Evolutionary conservation across 2,888 invertebrate genomes (phyloP).

Genomic region (Trachelus troglodyta): DNA sequence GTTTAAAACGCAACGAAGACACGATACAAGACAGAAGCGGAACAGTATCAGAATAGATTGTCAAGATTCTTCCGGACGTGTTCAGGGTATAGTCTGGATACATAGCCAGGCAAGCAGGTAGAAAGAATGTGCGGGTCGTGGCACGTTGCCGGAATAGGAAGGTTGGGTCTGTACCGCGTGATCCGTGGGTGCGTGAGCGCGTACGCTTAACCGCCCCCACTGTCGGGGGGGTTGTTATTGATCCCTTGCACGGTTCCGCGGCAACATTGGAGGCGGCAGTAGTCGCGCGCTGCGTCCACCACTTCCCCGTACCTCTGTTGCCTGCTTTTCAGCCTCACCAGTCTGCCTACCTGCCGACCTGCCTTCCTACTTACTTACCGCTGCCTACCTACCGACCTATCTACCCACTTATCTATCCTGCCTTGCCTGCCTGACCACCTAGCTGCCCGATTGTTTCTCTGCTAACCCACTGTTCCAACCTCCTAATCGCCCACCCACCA

Average conservation of each 20-base stretch:
- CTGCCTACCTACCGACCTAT: conserved; percentile 1
- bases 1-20: neutral
- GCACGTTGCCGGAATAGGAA: neutral
- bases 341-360: conserved; percentile 13
- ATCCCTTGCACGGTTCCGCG: conserved; percentile 29
- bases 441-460: neutral
- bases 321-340: conserved; percentile 12
- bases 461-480: neutral
- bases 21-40: neutral
- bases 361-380: conserved; percentile 2
- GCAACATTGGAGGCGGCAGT: neutral
- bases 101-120: neutral
- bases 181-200: neutral
- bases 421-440: neutral
- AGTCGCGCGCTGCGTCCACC: neutral
- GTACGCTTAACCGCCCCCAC: conserved; percentile 15
- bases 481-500: neutral
- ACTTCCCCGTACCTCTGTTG: neutral
- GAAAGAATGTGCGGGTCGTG: neutral
- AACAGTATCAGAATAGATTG: neutral
- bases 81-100: neutral
- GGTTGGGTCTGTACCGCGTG: neutral
- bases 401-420: neutral
- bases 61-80: neutral
- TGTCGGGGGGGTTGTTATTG: conserved; percentile 51